Evolutionary conservation across 2,113 vertebrate species (phyloP), one percentile per base, ranked within the genome.

Genomic region (Oostethus manadensis): DNA sequence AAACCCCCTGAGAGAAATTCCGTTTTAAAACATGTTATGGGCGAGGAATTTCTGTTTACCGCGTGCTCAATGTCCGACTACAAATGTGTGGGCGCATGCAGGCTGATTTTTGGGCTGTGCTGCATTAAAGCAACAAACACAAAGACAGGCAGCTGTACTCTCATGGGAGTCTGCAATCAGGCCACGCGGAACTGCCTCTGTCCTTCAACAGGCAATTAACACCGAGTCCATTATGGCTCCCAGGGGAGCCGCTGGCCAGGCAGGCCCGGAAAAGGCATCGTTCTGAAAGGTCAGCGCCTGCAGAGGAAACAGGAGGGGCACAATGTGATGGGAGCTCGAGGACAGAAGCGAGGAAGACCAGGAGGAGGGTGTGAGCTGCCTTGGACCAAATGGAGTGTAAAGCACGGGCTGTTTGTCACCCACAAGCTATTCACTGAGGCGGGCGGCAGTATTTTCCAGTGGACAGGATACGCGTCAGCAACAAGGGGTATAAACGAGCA

Each of bases 191-290:
- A 82, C 85, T 81, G 86, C 88, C 90, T 88, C 91, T 92, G 90
- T 92, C 90, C 91, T 92, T 93, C 92, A 93, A 89, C 89, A 91
- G 89, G 85, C 90, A 92, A 92, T 92, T 92, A 91, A 89, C 85
- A 83, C 82, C 8, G 74, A 92, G 91, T 91, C 89, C 90, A 91
- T 90, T 88, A 92, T 84, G 88, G 86, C 88, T 86, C 90, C 88
- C 89, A 33, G 57, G 89, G 77, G 90, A 78, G 81, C 60, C 73
- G 45, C 73, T 57, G 79, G 72, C 77, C 77, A 74, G 80, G 79
- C 71, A 81, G 81, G 80, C 76, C 80, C 79, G 82, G 83, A 77
- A 55, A 84, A 87, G 86, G 85, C 88, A 89, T 88, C 85, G 81
- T 14, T 88, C 83, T 66, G 87, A 91, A 92, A 92, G 90, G 88